Conservation (phyloP, 2,113 vertebrate genomes). For the Sclerurus mexicanus region DNA sequence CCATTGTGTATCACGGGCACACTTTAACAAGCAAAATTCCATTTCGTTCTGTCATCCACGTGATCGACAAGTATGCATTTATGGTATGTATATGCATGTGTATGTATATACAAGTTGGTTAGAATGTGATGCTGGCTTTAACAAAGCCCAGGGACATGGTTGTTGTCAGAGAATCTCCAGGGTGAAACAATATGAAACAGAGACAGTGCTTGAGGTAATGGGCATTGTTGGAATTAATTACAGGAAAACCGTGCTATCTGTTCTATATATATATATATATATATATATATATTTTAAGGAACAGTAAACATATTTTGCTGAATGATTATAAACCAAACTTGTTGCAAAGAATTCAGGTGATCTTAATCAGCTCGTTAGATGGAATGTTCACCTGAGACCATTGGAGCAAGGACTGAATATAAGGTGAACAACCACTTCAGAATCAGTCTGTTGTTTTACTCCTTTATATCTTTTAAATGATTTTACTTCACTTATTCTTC, state of each 20-base stretch:
- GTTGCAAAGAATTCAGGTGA: not conserved
- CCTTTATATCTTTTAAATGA: not conserved
- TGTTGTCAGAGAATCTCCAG: not conserved
- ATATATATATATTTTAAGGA: not conserved
- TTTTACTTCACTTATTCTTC: not conserved
- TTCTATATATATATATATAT: not conserved
- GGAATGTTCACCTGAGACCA: not conserved
- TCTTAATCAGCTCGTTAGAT: not conserved
- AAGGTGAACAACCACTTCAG: not conserved
- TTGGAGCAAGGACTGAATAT: not conserved
- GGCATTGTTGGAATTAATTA: not conserved
- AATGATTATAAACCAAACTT: not conserved
- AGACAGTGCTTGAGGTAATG: not conserved
- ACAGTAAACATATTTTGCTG: not conserved
- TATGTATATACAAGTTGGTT: not conserved
- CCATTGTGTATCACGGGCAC: constrained; percentile 86
- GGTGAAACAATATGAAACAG: not conserved
- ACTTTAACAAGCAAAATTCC: constrained; percentile 86
- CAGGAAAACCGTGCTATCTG: not conserved
- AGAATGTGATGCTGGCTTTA: not conserved
- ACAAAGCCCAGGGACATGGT: not conserved
- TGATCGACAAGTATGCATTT: constrained; percentile 83
- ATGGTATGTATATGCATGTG: constrained; percentile 67
- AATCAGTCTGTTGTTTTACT: not conserved
- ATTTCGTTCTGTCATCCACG: constrained; percentile 82